Evolutionary conservation across 2,113 vertebrate species (phyloP).

Genomic region (Cnemophilus loriae): DNA sequence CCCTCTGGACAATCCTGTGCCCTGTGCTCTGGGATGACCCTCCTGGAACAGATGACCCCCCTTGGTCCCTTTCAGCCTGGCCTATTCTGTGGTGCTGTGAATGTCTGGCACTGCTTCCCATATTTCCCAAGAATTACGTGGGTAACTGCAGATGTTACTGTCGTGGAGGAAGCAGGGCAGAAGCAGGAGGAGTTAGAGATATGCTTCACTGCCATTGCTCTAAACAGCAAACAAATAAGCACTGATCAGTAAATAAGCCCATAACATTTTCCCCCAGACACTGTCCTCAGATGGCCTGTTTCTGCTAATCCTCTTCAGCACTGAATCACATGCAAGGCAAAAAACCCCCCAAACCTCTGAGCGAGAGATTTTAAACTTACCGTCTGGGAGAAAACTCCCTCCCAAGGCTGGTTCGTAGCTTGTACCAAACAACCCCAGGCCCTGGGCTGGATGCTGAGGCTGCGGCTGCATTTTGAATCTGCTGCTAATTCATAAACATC

Average conservation of each 20-base stretch:
- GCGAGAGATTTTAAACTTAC: not conserved
- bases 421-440: not conserved
- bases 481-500: slow-evolving; percentile 41
- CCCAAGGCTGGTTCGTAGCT: not conserved
- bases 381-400: not conserved
- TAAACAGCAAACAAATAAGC: not conserved
- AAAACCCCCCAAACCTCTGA: not conserved
- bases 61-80: not conserved
- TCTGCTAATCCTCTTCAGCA: not conserved
- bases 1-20: not conserved
- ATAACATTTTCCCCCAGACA: not conserved
- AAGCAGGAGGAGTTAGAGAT: not conserved
- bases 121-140: not conserved
- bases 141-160: not conserved
- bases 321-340: not conserved
- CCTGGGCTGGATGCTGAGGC: not conserved
- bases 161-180: not conserved
- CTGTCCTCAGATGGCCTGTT: slow-evolving; percentile 21
- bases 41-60: not conserved
- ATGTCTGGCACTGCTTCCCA: not conserved
- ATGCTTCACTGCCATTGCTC: not conserved
- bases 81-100: not conserved
- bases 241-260: not conserved
- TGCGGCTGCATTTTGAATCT: not conserved
- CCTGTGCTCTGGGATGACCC: not conserved